phyloP scores from a whole-genome alignment of 1,140 invertebrate species.

The Tachypleus tridentatus region DNA sequence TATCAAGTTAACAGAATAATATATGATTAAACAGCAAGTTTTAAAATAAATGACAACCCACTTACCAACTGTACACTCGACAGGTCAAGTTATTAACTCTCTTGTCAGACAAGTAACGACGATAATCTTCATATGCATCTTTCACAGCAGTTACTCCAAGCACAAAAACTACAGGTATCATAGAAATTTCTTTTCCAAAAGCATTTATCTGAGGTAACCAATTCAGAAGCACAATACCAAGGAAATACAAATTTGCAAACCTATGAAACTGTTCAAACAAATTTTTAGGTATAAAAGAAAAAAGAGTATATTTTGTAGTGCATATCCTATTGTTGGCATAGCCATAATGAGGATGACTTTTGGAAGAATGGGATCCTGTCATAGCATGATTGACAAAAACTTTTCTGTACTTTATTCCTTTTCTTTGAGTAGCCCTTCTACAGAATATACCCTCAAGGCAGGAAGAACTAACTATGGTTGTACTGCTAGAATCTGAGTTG shows the following conservation, averaged over 20 bases:
- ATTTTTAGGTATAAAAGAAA: constrained; percentile 93
- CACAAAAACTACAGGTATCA: constrained; percentile 89
- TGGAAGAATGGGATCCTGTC: constrained; percentile 33
- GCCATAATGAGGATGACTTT: constrained; percentile 68
- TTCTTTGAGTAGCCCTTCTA: no score
- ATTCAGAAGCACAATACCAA: constrained; percentile 90
- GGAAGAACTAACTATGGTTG: no score
- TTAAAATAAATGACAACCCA: constrained; percentile 19
- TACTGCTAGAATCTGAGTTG: no score
- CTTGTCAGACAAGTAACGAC: constrained; percentile 76
- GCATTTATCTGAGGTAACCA: constrained; percentile 89
- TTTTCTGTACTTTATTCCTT: no score
- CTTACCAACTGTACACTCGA: constrained; percentile 79
- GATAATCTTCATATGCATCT: constrained; percentile 89
- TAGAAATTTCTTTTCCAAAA: constrained; percentile 91
- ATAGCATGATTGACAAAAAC: no score
- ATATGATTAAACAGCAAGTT: no score
- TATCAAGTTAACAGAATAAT: no score
- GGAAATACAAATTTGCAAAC: constrained; percentile 95
- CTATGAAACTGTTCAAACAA: constrained; percentile 95
- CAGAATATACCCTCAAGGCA: no score
- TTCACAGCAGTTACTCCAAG: constrained; percentile 92
- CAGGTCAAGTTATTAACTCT: constrained; percentile 87
- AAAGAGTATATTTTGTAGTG: constrained; percentile 89
- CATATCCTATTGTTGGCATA: constrained; percentile 65